These are phyloP conservation scores for Forbesichthys papilliferus DNA, from an alignment of 2,113 vertebrate species.

Conservation along the genomic window DNA sequence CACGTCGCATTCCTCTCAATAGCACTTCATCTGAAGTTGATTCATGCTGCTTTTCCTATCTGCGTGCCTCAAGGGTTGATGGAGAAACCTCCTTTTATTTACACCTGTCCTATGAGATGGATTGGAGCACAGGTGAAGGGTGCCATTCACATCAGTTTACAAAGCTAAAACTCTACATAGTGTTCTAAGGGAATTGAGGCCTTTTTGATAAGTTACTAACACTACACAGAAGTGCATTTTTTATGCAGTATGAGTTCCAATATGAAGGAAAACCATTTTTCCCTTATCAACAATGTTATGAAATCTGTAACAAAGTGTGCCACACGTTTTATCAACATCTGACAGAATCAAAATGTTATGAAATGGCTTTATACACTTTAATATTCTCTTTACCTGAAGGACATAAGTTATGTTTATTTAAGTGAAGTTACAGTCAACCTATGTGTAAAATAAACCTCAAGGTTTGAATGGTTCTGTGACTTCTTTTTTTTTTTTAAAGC, in stretches of 20 bases:
- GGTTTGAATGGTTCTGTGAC: constrained; percentile 14
- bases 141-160: constrained; percentile 32
- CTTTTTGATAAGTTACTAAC: constrained; percentile 9
- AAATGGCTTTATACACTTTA: constrained; percentile 6
- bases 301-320: constrained; percentile 6
- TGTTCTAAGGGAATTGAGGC: constrained; percentile 18
- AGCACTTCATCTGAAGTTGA: not conserved
- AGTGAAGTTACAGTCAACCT: constrained; percentile 8
- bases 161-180: constrained; percentile 26
- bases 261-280: too few species aligned
- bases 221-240: too few species aligned
- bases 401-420: constrained; percentile 29
- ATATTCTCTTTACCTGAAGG: constrained; percentile 23
- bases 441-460: constrained; percentile 29
- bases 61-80: constrained; percentile 32
- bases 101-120: constrained; percentile 36
- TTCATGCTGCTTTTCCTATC: constrained; percentile 6
- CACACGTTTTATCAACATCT: constrained; percentile 14
- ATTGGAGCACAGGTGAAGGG: constrained; percentile 30
- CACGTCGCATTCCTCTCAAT: constrained; percentile 4
- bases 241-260: too few species aligned
- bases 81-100: constrained; percentile 48
- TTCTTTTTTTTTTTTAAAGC: constrained; percentile 15
- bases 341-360: constrained; percentile 9
- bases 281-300: not conserved